Evolutionary conservation across 2,888 invertebrate species (phyloP), one percentile per base, ranked within the genome.

Genomic region (Amphimallon solstitiale): DNA sequence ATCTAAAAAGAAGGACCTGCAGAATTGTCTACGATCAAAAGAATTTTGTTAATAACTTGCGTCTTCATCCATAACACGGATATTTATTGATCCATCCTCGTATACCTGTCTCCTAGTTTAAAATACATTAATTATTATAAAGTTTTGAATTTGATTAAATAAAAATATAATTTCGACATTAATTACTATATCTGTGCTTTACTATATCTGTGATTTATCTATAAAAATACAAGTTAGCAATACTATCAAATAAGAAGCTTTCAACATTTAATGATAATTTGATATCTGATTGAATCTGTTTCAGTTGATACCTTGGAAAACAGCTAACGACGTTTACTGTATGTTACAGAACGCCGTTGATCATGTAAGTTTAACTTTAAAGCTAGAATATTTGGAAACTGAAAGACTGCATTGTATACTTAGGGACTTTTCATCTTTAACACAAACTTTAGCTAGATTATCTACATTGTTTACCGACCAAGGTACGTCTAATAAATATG

Each of bases 371-470:
- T 69, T 72, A 67, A 65, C 72, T 29, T 70, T 80, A 63, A 77
- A 75, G 71, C 75, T 77, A 66, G 76, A 78, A 65, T 71, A 72
- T 71, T 73, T 75, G 49, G 81, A 82, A 76, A 79, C 75, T 72
- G 77, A 79, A 72, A 80, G 78, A 77, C 75, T 85, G 73, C 83
- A 81, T 70, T 85, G 85, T 76, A 79, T 86, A 49, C 80, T 90
- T 69, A 83, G 87, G 63, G 90, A 90, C 76, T 84, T 90, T 70
- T 87, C 89, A 29, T 87, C 89, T 15, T 80, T 89, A 35, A 86
- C 89, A 45, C 89, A 90, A 81, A 86, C 87, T 6, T 80, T 90
- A 65, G 89, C 89, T 10, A 83, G 89, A 63, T 79, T 90, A 67
- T 86, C 87, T 2, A 85, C 87, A 9, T 83, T 88, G 68, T 86